Percentiles rank a stretch among this genome's conserved stretches.
These are phyloP conservation scores for Actenoides hombroni DNA, from an alignment of 2,113 vertebrate genomes.

Conservation along the genomic window DNA sequence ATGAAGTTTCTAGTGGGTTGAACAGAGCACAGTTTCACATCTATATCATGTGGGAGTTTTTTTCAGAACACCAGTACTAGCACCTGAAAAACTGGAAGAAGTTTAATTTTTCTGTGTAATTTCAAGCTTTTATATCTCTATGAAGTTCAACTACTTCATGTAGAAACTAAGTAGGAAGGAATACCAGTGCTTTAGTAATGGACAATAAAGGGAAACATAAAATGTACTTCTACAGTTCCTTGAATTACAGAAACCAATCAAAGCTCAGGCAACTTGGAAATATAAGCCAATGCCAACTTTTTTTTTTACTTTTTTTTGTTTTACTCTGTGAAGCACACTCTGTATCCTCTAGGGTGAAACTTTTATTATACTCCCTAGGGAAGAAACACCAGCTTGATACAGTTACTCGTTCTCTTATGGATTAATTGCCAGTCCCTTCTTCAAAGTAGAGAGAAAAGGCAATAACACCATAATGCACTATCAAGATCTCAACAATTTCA, in stretches of 20 bases:
- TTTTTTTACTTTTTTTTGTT: neutral
- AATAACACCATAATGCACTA: slow-evolving; percentile 4
- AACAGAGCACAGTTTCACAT: neutral
- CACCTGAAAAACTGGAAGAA: neutral
- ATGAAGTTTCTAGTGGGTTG: neutral
- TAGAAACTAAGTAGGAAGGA: neutral
- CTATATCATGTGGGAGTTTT: neutral
- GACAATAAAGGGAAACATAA: neutral
- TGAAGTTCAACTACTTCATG: neutral
- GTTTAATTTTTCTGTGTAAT: neutral
- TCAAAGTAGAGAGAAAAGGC: slow-evolving; percentile 23
- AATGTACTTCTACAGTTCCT: neutral
- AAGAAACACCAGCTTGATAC: neutral
- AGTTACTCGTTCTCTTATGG: neutral
- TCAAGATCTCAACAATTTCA: slow-evolving; percentile 17
- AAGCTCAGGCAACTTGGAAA: neutral
- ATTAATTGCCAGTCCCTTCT: slow-evolving; percentile 29
- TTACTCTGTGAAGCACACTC: neutral
- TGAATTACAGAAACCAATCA: neutral
- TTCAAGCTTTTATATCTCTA: neutral
- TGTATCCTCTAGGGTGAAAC: neutral
- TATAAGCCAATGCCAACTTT: neutral
- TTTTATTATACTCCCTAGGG: neutral
- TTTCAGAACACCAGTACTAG: neutral
- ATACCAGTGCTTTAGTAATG: neutral